These are phyloP conservation scores for Caenorhabditis elegans DNA, from an alignment of 1,140 invertebrate species.

Conservation along the genomic window WBcel235 BX284604.4:8739001-8739500, in stretches of 20 bases:
- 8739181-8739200: not conserved
- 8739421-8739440: not conserved
- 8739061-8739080: too few relatives aligned
- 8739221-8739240: slow-evolving; percentile 9
- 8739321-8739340: not conserved
- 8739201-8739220: not conserved
- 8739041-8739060: too few relatives aligned
- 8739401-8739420: not conserved
- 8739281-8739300: not conserved
- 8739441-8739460: not conserved
- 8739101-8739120: slow-evolving; percentile 58
- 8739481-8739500: not conserved
- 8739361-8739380: slow-evolving; percentile 14
- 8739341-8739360: not conserved
- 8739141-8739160: slow-evolving; percentile 51
- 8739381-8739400: not conserved
- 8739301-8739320: not conserved
- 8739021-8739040: too few relatives aligned
- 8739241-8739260: not conserved
- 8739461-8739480: not conserved
- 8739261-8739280: slow-evolving; percentile 22
- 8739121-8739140: slow-evolving; percentile 52
- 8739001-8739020: too few relatives aligned
- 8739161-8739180: slow-evolving; percentile 29
- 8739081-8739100: not conserved